Evolutionary conservation across 2,888 invertebrate genomes (phyloP).

Genomic region (Agrochola macilenta): DNA sequence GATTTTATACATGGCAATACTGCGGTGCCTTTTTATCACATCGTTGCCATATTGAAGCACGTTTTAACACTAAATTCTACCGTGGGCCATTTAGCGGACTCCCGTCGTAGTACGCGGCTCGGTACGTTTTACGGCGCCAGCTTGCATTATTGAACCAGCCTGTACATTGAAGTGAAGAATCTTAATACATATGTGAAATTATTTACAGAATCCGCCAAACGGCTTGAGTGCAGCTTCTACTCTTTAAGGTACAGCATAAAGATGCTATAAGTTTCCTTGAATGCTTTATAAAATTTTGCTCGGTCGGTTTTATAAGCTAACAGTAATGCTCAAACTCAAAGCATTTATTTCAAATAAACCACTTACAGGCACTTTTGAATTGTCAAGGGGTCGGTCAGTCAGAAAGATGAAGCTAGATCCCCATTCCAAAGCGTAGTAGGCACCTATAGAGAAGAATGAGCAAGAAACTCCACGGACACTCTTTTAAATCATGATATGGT

Average conservation of each 20-base stretch:
- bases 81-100: constrained; percentile 85
- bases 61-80: constrained; percentile 84
- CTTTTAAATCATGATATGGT: too few species aligned
- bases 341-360: too few species aligned
- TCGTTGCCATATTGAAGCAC: constrained; percentile 85
- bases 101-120: constrained; percentile 73
- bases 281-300: constrained; percentile 18
- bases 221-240: constrained; percentile 48
- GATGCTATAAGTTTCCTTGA: constrained; percentile 14
- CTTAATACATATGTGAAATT: constrained; percentile 77
- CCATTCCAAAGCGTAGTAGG: too few species aligned
- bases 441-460: too few species aligned
- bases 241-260: constrained; percentile 34
- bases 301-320: constrained; percentile 23
- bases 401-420: too few species aligned
- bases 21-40: constrained; percentile 83
- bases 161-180: constrained; percentile 78
- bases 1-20: constrained; percentile 76
- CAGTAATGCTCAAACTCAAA: constrained; percentile 1
- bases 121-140: constrained; percentile 81
- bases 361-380: too few species aligned
- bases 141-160: constrained; percentile 84
- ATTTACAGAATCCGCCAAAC: constrained; percentile 72
- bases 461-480: too few species aligned
- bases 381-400: too few species aligned